Evolutionary conservation across 2,797 vertebrate species (phyloP).

Genomic region (Acanthurus tractus): DNA sequence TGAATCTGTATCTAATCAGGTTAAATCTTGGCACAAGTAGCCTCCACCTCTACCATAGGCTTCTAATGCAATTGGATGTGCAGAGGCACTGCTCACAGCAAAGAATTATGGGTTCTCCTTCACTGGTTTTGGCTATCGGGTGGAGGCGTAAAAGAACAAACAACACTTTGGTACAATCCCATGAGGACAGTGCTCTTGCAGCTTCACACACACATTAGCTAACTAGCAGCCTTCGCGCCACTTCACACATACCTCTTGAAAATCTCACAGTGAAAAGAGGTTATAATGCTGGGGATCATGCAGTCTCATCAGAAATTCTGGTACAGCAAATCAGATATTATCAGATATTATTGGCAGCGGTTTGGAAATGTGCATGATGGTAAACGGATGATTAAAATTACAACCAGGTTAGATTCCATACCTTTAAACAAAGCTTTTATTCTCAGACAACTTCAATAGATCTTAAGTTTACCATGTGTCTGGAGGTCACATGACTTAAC

Average conservation of each 20-base stretch:
- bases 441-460: neutral
- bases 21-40: slow-evolving; percentile 81
- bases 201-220: slow-evolving; percentile 70
- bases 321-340: neutral
- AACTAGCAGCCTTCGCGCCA: slow-evolving; percentile 53
- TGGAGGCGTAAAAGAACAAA: slow-evolving; percentile 75
- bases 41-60: slow-evolving; percentile 78
- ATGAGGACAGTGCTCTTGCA: slow-evolving; percentile 62
- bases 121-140: slow-evolving; percentile 77
- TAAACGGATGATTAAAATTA: neutral
- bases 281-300: slow-evolving; percentile 39
- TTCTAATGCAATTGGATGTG: slow-evolving; percentile 87
- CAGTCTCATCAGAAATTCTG: slow-evolving; percentile 20
- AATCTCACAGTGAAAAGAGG: slow-evolving; percentile 26
- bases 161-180: slow-evolving; percentile 77
- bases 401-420: neutral
- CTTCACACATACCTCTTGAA: slow-evolving; percentile 58
- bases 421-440: neutral
- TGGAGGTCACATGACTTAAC: neutral
- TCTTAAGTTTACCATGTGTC: neutral
- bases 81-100: slow-evolving; percentile 80
- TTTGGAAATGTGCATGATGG: neutral
- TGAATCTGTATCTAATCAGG: slow-evolving; percentile 84
- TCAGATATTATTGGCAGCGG: neutral
- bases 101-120: slow-evolving; percentile 88